Conservation (phyloP, 2,888 invertebrate species). For the Monopis laevigella region DNA sequence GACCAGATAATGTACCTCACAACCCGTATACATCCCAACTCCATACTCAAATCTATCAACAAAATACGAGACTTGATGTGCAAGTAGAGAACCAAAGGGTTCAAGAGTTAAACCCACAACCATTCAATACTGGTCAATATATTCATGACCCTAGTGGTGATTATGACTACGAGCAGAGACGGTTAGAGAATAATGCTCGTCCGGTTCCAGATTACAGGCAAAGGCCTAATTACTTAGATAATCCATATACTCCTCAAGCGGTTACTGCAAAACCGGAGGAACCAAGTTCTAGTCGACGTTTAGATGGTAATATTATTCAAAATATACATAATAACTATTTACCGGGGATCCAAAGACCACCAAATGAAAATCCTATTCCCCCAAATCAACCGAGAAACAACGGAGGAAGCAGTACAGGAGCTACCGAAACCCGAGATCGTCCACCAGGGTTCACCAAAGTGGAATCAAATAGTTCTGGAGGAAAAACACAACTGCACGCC, state of each 20-base stretch:
- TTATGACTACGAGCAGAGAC: slow-evolving; percentile 55
- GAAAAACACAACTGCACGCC: slow-evolving; percentile 75
- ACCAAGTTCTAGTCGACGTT: slow-evolving; percentile 48
- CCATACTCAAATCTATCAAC: slow-evolving; percentile 48
- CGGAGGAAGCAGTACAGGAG: slow-evolving; percentile 34
- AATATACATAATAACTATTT: slow-evolving; percentile 48
- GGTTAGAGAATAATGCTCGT: slow-evolving; percentile 31
- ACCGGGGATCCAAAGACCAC: slow-evolving; percentile 25
- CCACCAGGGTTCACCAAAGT: slow-evolving; percentile 75
- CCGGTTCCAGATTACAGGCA: slow-evolving; percentile 29
- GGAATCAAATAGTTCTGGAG: slow-evolving; percentile 59
- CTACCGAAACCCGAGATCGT: slow-evolving; percentile 52
- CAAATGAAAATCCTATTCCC: slow-evolving; percentile 4
- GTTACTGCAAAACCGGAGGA: slow-evolving; percentile 32
- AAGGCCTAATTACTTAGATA: slow-evolving; percentile 46
- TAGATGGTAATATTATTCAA: slow-evolving; percentile 40
- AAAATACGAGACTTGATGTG: slow-evolving; percentile 46
- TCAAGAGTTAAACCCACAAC: slow-evolving; percentile 43
- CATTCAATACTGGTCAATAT: slow-evolving; percentile 52
- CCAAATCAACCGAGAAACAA: slow-evolving; percentile 22
- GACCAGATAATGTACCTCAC: slow-evolving; percentile 39
- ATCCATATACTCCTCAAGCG: slow-evolving; percentile 40
- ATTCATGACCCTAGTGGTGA: slow-evolving; percentile 55
- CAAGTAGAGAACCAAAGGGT: slow-evolving; percentile 49
- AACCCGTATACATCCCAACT: slow-evolving; percentile 43